These are phyloP conservation scores for Cyclargus thomasi DNA, from an alignment of 1,140 invertebrate genomes.

Conservation along the genomic window DNA sequence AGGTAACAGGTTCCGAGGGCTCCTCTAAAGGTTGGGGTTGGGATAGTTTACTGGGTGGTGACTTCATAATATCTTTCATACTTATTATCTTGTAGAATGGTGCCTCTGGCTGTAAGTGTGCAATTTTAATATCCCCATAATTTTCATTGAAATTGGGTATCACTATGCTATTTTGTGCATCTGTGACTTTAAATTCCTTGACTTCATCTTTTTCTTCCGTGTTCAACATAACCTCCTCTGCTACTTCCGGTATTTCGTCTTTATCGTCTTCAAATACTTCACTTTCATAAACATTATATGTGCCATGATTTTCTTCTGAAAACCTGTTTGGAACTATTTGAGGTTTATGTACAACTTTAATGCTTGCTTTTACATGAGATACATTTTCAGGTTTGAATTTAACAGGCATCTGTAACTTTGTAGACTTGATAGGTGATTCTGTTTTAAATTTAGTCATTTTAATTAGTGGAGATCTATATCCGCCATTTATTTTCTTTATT, in stretches of 20 bases:
- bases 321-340: constrained; percentile 21
- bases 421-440: neutral
- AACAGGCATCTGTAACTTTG: constrained; percentile 39
- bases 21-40: neutral
- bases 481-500: constrained; percentile 28
- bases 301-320: constrained; percentile 17
- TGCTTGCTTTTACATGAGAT: constrained; percentile 27
- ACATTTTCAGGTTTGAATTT: constrained; percentile 32
- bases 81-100: constrained; percentile 59
- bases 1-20: constrained; percentile 25
- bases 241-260: constrained; percentile 47
- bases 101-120: constrained; percentile 43
- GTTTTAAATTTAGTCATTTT: constrained; percentile 40
- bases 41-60: neutral
- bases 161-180: constrained; percentile 34
- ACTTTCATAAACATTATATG: constrained; percentile 24
- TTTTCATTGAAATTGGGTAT: constrained; percentile 37
- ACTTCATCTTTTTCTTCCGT: constrained; percentile 28
- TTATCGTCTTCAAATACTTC: constrained; percentile 20
- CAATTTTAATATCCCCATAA: constrained; percentile 42
- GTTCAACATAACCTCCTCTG: constrained; percentile 48
- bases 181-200: constrained; percentile 19
- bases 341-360: constrained; percentile 36
- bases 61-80: constrained; percentile 36
- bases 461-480: constrained; percentile 32